These are phyloP conservation scores for Nasonia giraulti DNA, from an alignment of 1,140 invertebrate genomes.

Conservation along the genomic window DNA sequence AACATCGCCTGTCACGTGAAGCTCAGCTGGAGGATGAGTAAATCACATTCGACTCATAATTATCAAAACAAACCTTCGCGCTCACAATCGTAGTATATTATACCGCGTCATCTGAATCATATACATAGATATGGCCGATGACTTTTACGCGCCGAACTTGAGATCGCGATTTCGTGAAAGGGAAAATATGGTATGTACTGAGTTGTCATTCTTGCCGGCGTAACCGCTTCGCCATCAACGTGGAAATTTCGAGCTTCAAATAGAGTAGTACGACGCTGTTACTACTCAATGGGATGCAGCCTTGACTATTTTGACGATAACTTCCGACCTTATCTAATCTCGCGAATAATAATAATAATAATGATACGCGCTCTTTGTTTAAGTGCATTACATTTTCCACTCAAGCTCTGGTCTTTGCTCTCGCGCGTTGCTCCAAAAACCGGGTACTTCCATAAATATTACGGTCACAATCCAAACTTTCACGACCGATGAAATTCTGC, in stretches of 20 bases:
- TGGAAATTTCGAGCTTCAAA: background rate
- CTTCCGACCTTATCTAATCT: background rate
- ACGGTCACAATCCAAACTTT: no score
- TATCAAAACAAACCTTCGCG: background rate
- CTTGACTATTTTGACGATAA: background rate
- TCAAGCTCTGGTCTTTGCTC: no score
- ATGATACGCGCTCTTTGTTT: background rate
- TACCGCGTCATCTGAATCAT: background rate
- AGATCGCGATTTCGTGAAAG: no score
- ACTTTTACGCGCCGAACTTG: no score
- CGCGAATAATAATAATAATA: background rate
- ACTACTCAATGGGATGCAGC: background rate
- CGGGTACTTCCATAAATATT: no score
- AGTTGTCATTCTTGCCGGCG: no score
- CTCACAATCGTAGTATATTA: background rate
- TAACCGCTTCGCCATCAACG: no score
- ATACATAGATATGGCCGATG: background rate
- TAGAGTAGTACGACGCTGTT: no score
- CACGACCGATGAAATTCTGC: no score
- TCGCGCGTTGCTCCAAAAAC: no score
- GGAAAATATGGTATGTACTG: no score
- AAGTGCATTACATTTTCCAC: background rate
- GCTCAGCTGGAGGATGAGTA: no score
- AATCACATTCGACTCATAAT: background rate
- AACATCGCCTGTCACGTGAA: background rate